Percentiles rank a stretch among this genome's conserved stretches.
These are phyloP conservation scores for Myotis davidii DNA, from an alignment of 2,113 vertebrate species.

Conservation along the genomic window DNA sequence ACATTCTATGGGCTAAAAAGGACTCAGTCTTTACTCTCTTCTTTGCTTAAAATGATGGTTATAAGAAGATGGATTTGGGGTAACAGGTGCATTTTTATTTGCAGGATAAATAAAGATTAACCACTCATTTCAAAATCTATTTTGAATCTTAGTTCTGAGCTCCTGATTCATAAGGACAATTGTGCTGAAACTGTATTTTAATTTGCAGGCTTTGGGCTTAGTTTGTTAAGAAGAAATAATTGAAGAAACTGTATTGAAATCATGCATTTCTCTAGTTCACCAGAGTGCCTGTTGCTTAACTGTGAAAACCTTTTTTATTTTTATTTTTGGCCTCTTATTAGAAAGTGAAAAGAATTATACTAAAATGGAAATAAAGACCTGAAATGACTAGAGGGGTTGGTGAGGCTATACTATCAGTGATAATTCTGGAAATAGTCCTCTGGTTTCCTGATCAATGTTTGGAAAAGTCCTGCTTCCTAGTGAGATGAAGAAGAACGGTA, in stretches of 20 bases:
- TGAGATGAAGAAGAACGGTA: neutral
- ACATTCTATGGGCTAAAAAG: neutral
- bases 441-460: neutral
- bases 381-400: neutral
- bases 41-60: conserved; percentile 19
- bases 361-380: neutral
- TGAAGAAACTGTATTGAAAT: conserved; percentile 34
- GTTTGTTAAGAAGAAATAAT: conserved; percentile 27
- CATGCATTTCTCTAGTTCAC: neutral
- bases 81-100: neutral
- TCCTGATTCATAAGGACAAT: neutral
- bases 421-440: neutral
- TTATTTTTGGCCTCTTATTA: neutral
- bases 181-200: neutral
- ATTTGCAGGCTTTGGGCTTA: neutral
- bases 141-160: neutral
- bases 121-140: neutral
- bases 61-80: neutral
- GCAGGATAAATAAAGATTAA: neutral
- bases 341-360: conserved; percentile 14
- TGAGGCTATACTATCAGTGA: neutral
- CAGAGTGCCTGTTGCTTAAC: neutral
- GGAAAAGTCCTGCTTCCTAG: neutral
- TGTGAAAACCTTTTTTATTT: neutral
- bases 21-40: neutral